Percentiles rank a stretch among this genome's conserved stretches.
Evolutionary conservation across 2,113 vertebrate genomes (phyloP).

Genomic region (Rhabdornis inornatus): DNA sequence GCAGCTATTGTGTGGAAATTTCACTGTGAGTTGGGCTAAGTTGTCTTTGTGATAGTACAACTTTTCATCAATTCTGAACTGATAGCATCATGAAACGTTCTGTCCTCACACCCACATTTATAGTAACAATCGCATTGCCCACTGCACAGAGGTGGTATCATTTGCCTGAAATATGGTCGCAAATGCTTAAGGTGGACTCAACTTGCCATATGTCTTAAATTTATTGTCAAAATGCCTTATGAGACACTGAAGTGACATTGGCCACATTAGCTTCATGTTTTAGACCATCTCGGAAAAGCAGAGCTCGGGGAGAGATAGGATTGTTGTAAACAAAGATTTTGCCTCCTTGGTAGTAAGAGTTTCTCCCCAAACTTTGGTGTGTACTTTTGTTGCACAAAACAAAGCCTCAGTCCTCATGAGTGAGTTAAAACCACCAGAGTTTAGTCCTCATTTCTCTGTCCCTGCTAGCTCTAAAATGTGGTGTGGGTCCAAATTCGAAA

Average conservation of each 20-base stretch:
- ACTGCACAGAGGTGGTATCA: not conserved
- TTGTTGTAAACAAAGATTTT: not conserved
- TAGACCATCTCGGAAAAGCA: not conserved
- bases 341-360: not conserved
- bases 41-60: not conserved
- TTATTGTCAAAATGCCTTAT: not conserved
- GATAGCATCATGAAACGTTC: not conserved
- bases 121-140: not conserved
- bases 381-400: not conserved
- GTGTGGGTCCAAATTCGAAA: not conserved
- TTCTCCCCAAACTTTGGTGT: not conserved
- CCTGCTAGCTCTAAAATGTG: not conserved
- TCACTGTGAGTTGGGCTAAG: not conserved
- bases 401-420: accelerated
- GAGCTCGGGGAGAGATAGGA: not conserved
- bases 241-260: not conserved
- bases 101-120: not conserved
- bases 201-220: not conserved
- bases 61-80: not conserved
- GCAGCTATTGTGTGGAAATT: not conserved
- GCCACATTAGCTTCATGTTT: not conserved
- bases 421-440: not conserved
- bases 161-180: not conserved
- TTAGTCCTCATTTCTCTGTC: not conserved
- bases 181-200: not conserved